Evolutionary conservation across 2,888 invertebrate species (phyloP).

Genomic region (Monopis laevigella): DNA sequence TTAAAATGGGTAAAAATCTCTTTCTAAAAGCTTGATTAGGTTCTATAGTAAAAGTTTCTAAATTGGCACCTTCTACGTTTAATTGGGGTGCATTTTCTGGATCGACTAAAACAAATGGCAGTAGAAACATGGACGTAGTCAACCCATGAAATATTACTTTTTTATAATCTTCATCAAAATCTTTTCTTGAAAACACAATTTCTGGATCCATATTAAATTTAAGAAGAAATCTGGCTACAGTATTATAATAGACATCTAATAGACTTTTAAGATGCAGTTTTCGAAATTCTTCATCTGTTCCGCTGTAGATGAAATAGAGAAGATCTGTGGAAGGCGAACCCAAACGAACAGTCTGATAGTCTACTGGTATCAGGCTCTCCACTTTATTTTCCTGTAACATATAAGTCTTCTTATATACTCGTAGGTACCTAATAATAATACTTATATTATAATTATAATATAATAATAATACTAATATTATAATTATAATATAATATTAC

Average conservation of each 20-base stretch:
- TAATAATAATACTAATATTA: too few species aligned
- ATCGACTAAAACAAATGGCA: slow-evolving; percentile 42
- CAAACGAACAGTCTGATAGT: slow-evolving; percentile 15
- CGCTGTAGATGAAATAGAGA: slow-evolving; percentile 16
- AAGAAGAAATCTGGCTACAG: slow-evolving; percentile 18
- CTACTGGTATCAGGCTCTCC: slow-evolving; percentile 13
- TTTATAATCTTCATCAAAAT: slow-evolving; percentile 32
- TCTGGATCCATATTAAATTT: slow-evolving; percentile 28
- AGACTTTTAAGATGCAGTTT: slow-evolving; percentile 14
- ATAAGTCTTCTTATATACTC: too few species aligned
- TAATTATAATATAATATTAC: too few species aligned
- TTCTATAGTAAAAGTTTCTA: slow-evolving; percentile 25
- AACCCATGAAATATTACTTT: slow-evolving; percentile 30
- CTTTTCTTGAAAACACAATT: slow-evolving; percentile 29
- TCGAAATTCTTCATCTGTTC: slow-evolving; percentile 18
- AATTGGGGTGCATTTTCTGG: slow-evolving; percentile 31
- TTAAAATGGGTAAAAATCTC: slow-evolving; percentile 27
- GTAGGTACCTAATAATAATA: too few species aligned
- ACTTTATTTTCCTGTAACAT: slow-evolving; percentile 16
- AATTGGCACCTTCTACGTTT: slow-evolving; percentile 23
- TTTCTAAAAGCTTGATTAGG: slow-evolving; percentile 32
- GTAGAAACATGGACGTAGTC: slow-evolving; percentile 25
- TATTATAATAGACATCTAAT: slow-evolving; percentile 14
- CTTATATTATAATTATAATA: too few species aligned
- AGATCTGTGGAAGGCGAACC: slow-evolving; percentile 16